A percentile compares a stretch with the other conserved stretches of the same genome.
Conservation (phyloP, 2,113 vertebrate genomes). For the Diadophis punctatus region DNA sequence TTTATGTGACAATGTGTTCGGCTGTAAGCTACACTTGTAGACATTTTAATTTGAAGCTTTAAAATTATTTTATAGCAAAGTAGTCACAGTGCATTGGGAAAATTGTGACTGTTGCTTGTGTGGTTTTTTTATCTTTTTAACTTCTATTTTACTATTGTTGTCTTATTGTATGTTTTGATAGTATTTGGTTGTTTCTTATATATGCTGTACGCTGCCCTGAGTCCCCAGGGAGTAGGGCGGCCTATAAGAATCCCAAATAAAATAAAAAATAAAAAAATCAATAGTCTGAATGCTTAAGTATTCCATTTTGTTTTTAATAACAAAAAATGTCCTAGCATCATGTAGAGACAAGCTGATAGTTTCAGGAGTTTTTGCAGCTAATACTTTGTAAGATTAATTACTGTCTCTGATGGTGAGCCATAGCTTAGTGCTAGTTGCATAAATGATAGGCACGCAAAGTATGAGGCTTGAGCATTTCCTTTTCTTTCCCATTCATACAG, state of each 20-base stretch:
- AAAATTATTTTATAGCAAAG: not conserved
- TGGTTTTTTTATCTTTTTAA: too few species aligned
- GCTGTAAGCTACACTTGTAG: not conserved
- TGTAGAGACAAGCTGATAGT: not conserved
- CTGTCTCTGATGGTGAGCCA: not conserved
- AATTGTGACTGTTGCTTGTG: too few species aligned
- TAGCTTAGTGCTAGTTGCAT: not conserved
- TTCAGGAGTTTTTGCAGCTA: not conserved
- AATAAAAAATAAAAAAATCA: too few species aligned
- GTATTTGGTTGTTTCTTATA: too few species aligned
- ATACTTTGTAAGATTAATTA: not conserved
- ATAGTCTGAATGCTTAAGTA: not conserved
- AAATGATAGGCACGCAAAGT: not conserved
- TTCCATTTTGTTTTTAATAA: not conserved
- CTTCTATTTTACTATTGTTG: too few species aligned
- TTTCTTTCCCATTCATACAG: not conserved
- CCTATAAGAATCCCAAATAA: too few species aligned
- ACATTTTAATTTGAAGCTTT: not conserved
- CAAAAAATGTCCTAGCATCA: not conserved
- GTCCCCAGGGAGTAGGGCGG: too few species aligned
- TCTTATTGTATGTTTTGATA: too few species aligned
- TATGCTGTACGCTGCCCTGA: too few species aligned
- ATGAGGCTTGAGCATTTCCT: not conserved
- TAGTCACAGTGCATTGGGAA: not conserved
- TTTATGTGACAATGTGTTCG: not conserved